Percentiles rank a stretch among this genome's conserved stretches.
Evolutionary conservation across 2,888 invertebrate genomes (phyloP).

Genomic region (Antheraea yamamai): DNA sequence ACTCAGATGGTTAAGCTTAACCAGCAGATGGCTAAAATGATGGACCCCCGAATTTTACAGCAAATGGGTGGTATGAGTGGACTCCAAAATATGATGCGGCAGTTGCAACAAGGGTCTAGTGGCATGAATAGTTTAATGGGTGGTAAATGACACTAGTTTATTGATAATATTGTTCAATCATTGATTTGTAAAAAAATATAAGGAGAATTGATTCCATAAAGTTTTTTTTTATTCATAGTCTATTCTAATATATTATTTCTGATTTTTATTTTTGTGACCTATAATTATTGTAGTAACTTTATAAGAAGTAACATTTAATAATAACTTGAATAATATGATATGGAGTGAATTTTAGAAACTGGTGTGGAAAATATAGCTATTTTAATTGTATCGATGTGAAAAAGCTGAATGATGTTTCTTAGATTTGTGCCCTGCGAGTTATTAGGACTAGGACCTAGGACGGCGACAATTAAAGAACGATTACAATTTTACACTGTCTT

Average conservation of each 20-base stretch:
- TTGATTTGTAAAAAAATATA: conserved; percentile 15
- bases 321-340: too few relatives aligned
- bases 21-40: conserved; percentile 99
- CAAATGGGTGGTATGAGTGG: conserved; percentile 99
- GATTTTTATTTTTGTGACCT: too few relatives aligned
- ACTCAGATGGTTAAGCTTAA: conserved; percentile 99
- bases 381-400: too few relatives aligned
- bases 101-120: conserved; percentile 87
- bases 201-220: conserved; percentile 11
- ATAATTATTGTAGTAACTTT: too few relatives aligned
- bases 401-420: too few relatives aligned
- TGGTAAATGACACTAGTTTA: conserved; percentile 71
- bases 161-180: conserved; percentile 4
- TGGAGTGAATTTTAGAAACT: too few relatives aligned
- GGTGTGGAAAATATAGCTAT: too few relatives aligned
- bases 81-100: conserved; percentile 98
- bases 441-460: too few relatives aligned
- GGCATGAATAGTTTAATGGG: conserved; percentile 84
- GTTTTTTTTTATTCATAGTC: conserved; percentile 16
- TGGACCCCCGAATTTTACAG: conserved; percentile 98
- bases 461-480: too few relatives aligned
- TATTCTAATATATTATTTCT: not conserved
- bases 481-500: too few relatives aligned
- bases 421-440: too few relatives aligned
- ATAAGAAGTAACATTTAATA: too few relatives aligned